These are phyloP conservation scores for Hymenopus coronatus DNA, from an alignment of 2,888 invertebrate species.

Conservation along the genomic window DNA sequence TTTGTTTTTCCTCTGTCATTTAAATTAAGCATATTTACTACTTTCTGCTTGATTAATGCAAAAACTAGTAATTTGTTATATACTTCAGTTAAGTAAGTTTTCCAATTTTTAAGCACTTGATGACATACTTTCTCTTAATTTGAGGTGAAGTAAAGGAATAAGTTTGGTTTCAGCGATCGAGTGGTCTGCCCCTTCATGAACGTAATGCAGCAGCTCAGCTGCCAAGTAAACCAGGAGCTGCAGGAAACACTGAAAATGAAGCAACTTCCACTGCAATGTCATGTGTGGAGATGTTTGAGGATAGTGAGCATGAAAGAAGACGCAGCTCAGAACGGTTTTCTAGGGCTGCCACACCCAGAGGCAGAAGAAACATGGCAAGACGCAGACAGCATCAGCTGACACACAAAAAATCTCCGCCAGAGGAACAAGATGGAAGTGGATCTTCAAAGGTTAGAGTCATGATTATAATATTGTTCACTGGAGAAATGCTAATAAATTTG, in stretches of 20 bases:
- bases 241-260: neutral
- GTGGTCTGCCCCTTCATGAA: constrained; percentile 42
- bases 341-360: constrained; percentile 58
- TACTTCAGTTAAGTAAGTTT: no score
- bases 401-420: constrained; percentile 3
- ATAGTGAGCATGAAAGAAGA: constrained; percentile 60
- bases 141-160: no score
- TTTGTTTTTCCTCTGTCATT: no score
- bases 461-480: no score
- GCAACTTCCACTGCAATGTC: neutral
- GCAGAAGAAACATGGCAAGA: constrained; percentile 45
- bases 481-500: no score
- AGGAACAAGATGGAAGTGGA: constrained; percentile 29
- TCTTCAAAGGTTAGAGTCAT: constrained; percentile 32
- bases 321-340: constrained; percentile 64
- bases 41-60: no score
- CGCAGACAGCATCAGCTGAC: constrained; percentile 12
- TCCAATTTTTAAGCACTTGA: neutral
- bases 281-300: constrained; percentile 43
- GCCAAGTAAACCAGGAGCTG: neutral
- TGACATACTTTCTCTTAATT: neutral
- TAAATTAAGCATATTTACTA: no score
- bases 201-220: constrained; percentile 38
- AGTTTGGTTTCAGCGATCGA: constrained; percentile 24
- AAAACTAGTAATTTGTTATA: no score